Percentiles rank a stretch among this genome's conserved stretches.
Conservation (phyloP, 2,888 invertebrate species). For the Atherix ibis region DNA sequence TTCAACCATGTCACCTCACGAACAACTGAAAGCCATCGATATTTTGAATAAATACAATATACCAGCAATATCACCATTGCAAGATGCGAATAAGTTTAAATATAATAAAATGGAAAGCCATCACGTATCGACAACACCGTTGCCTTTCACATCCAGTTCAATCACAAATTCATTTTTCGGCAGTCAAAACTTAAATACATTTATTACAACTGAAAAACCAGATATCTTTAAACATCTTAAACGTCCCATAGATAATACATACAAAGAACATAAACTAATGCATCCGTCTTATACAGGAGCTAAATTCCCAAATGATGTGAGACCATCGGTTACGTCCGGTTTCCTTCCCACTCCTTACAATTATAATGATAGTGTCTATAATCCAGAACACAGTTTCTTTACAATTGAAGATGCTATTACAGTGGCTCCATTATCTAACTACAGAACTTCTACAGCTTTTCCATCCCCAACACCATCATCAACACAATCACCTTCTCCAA, state of each 20-base stretch:
- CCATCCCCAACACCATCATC: constrained; percentile 1
- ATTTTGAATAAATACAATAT: constrained; percentile 11
- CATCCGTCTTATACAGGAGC: too few species aligned
- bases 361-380: constrained; percentile 1
- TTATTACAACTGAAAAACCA: constrained; percentile 10
- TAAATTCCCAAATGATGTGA: too few species aligned
- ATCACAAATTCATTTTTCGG: background rate
- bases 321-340: too few species aligned
- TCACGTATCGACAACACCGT: too few species aligned
- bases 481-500: background rate
- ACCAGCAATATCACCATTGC: constrained; percentile 10
- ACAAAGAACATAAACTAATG: too few species aligned
- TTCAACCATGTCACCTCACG: background rate
- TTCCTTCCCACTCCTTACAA: constrained; percentile 6
- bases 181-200: background rate
- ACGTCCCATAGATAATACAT: too few species aligned
- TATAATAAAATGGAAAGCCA: too few species aligned
- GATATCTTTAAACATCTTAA: too few species aligned
- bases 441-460: constrained; percentile 2
- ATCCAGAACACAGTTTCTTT: constrained; percentile 12
- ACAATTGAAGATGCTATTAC: constrained; percentile 16
- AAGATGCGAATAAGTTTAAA: constrained; percentile 8
- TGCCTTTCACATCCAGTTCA: background rate
- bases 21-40: constrained; percentile 7
- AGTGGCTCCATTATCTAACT: constrained; percentile 6